Evolutionary conservation across 2,113 vertebrate species (phyloP), one percentile per base, ranked within the genome.

Genomic region (Progne subis): DNA sequence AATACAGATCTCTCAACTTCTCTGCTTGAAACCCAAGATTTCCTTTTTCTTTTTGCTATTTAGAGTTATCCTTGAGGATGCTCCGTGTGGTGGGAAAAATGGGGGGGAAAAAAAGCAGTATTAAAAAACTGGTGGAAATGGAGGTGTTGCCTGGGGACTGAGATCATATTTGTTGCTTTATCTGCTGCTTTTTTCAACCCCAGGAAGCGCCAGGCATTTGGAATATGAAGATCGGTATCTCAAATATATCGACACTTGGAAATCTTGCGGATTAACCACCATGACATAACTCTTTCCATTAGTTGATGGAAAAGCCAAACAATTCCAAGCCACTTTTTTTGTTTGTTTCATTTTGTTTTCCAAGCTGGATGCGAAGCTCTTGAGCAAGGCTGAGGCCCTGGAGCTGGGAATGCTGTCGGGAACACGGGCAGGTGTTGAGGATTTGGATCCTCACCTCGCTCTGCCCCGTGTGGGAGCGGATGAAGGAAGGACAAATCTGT

Each of bases 231-330:
- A 96, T 96, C 24, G n/a, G 23, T 93, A 97, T 96, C 94, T 95
- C 49, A 74, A 81, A 96, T 92, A 90, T 80, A 97, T 95, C 79
- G 88, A 94, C 95, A 96, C 95, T 92, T 93, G 87, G 92, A 96
- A 95, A 97, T 95, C 90, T 94, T 52, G 79, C 18, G 50, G 59
- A 85, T 94, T 59, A 92, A 82, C 61, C 70, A 63, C 70, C 87
- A 90, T 95, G 75, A 84, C 93, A 69, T 67, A 93, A 95, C 47
- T 96, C 63, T 96, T 95, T 95, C 96, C 94, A 93, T 96, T 50
- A 44, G 95, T 29, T 74, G 94, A 95, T 94, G 87, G 92, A 96
- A 94, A 92, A 91, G 43, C 43, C 79, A 55, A 92, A 92, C 46
- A 34, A 85, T 85, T 80, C 85, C 81, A 75, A 76, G 19, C 4